Evolutionary conservation across 2,797 vertebrate species (phyloP).

Genomic region (Halcyon leucocephala): DNA sequence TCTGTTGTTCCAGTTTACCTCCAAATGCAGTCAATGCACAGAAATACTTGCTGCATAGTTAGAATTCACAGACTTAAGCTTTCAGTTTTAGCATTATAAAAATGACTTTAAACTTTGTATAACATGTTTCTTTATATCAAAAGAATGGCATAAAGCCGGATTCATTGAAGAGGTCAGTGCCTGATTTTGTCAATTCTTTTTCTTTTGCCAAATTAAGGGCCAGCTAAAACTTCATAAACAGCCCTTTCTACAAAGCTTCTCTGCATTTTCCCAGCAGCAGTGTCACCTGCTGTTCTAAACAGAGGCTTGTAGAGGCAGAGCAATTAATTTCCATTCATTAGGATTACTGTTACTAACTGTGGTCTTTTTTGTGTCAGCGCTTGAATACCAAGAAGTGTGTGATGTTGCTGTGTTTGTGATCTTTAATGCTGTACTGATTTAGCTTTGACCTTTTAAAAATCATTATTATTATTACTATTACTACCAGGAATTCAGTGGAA

Average conservation of each 20-base stretch:
- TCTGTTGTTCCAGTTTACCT: background rate
- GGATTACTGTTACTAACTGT: background rate
- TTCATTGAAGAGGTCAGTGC: background rate
- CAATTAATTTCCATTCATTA: background rate
- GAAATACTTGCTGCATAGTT: background rate
- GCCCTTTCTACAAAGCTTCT: background rate
- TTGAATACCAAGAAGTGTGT: background rate
- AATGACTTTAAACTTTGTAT: background rate
- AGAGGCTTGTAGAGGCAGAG: background rate
- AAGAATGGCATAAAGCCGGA: background rate
- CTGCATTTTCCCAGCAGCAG: background rate
- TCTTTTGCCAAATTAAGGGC: background rate
- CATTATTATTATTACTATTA: background rate
- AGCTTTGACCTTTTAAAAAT: conserved; percentile 27
- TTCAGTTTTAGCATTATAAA: background rate
- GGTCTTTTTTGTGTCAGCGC: background rate
- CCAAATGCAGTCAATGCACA: background rate
- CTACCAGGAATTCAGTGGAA: conserved; percentile 79
- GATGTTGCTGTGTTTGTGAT: background rate
- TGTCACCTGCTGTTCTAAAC: background rate
- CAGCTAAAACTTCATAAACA: background rate
- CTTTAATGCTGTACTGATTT: background rate
- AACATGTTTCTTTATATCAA: background rate
- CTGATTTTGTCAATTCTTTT: background rate
- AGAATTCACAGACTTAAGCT: background rate